These are phyloP conservation scores for Bungarus multicinctus DNA, from an alignment of 2,113 vertebrate genomes.

Conservation along the genomic window DNA sequence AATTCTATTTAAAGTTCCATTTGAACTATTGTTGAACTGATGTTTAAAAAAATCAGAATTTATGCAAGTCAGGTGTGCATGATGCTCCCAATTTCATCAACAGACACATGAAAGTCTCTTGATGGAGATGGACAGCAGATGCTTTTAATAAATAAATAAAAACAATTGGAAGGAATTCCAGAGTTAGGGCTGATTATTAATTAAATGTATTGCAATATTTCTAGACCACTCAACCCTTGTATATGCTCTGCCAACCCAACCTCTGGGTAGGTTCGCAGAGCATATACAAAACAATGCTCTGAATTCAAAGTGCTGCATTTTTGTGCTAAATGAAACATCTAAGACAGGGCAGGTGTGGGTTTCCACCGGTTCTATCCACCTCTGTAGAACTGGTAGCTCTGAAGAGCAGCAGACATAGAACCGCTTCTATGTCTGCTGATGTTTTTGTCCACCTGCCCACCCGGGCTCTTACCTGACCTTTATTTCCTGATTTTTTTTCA, in stretches of 20 bases:
- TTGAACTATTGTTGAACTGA: neutral
- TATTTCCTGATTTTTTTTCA: no score
- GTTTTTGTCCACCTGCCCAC: no score
- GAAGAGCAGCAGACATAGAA: no score
- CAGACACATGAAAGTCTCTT: no score
- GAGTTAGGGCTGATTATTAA: neutral
- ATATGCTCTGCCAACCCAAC: neutral
- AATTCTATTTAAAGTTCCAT: neutral
- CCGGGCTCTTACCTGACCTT: no score
- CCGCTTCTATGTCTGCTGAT: no score
- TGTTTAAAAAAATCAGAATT: neutral
- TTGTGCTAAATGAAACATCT: neutral
- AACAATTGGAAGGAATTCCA: neutral
- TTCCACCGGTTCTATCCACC: no score
- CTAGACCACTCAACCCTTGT: neutral
- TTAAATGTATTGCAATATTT: neutral
- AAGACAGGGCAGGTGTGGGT: no score
- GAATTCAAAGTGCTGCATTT: neutral
- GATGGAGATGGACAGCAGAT: no score
- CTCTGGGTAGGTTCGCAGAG: neutral
- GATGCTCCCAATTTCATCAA: neutral
- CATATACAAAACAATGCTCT: neutral
- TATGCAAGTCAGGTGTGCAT: neutral
- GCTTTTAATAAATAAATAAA: no score
- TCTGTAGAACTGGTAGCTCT: no score